Conservation (phyloP, 2,113 vertebrate species). For the Deroptyus accipitrinus region DNA sequence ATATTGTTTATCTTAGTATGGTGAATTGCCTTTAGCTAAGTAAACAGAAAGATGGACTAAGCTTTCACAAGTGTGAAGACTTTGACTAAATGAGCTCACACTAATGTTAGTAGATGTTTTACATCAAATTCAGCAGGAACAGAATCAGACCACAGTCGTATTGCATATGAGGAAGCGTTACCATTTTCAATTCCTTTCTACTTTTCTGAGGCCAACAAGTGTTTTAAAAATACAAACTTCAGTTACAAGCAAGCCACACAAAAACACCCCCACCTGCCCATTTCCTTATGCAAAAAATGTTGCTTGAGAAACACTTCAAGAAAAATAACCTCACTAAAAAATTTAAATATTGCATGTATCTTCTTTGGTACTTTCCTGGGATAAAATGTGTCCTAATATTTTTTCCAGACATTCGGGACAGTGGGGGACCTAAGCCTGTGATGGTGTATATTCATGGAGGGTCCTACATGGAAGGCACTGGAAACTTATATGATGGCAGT, state of each 20-base stretch:
- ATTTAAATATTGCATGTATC: conserved; percentile 18
- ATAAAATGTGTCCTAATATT: conserved; percentile 79
- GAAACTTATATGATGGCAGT: conserved; percentile 99
- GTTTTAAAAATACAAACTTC: background rate
- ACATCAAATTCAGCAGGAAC: background rate
- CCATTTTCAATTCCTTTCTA: background rate
- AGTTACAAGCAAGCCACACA: background rate
- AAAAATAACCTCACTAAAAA: conserved; percentile 44
- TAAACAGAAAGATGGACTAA: background rate
- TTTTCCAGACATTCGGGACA: conserved; percentile 98
- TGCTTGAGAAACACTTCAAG: conserved; percentile 81
- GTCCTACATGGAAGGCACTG: conserved; percentile 99
- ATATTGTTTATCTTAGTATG: background rate
- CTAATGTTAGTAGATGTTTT: background rate
- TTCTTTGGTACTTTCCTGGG: conserved; percentile 9
- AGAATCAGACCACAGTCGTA: background rate
- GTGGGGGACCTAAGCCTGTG: conserved; percentile 98
- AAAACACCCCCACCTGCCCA: background rate
- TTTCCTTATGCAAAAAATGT: conserved; percentile 14
- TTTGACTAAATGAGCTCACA: background rate
- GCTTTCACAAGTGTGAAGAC: background rate
- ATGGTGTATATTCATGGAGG: conserved; percentile 99
- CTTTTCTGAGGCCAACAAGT: background rate
- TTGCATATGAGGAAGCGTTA: background rate
- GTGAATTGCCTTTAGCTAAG: background rate